phyloP scores from a whole-genome alignment of 2,888 invertebrate genomes.

The Aelia acuminata region DNA sequence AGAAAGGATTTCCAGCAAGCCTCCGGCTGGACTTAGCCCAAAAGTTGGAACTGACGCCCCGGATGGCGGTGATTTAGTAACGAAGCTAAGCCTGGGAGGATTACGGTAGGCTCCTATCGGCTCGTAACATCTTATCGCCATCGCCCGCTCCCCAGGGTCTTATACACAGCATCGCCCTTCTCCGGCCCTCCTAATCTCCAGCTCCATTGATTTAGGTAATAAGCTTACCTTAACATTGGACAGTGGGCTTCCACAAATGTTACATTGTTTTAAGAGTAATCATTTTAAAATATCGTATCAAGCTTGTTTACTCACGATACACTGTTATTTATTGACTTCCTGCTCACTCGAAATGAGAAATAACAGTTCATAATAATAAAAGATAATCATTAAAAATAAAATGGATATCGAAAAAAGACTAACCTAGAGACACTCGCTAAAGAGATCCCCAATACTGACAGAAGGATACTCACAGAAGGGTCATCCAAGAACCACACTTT shows the following conservation, averaged over 20 bases:
- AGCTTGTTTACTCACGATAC: no score
- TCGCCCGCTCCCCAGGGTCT: background rate
- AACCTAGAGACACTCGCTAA: no score
- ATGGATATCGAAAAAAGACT: no score
- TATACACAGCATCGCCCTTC: background rate
- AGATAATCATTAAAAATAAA: no score
- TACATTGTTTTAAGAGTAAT: no score
- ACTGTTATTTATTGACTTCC: no score
- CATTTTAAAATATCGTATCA: no score
- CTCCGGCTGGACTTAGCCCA: background rate
- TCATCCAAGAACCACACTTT: no score
- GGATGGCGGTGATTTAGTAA: background rate
- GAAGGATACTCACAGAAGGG: no score
- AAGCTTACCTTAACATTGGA: background rate
- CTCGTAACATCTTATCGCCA: background rate
- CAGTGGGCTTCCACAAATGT: background rate
- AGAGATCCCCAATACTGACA: no score
- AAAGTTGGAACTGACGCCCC: conserved; percentile 1
- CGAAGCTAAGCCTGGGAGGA: background rate
- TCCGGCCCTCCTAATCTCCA: background rate
- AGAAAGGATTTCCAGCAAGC: background rate
- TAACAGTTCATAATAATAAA: no score
- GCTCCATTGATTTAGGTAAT: background rate
- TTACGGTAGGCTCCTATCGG: background rate
- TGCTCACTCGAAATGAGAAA: no score